These are phyloP conservation scores for Sula dactylatra DNA, from an alignment of 2,113 vertebrate species.

Conservation along the genomic window DNA sequence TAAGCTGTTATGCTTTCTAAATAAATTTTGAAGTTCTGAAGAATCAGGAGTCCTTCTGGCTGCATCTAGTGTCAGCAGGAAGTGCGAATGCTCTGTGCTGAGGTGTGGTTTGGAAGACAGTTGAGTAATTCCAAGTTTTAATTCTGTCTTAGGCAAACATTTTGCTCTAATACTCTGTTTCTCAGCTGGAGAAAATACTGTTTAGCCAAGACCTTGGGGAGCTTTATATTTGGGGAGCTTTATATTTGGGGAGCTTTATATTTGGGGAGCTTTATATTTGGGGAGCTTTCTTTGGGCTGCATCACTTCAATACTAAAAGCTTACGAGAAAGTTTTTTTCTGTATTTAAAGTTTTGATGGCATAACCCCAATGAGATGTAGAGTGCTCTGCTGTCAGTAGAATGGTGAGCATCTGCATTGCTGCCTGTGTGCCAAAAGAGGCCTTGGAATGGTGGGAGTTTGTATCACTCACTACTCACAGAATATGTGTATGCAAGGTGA, in stretches of 20 bases:
- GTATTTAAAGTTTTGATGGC: neutral
- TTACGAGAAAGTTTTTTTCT: neutral
- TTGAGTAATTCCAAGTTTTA: neutral
- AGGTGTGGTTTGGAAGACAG: neutral
- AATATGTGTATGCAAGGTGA: neutral
- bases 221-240: neutral
- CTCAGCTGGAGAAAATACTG: neutral
- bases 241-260: neutral
- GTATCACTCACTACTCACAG: fast-evolving
- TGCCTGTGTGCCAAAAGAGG: neutral
- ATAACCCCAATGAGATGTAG: neutral
- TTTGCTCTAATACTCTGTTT: neutral
- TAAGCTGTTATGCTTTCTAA: neutral
- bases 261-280: neutral
- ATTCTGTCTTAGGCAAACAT: neutral
- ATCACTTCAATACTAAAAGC: neutral
- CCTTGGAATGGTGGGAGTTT: neutral
- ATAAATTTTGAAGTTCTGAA: neutral
- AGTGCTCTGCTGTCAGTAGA: neutral
- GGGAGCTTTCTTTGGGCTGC: neutral
- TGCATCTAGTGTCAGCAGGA: neutral
- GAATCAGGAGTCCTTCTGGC: neutral
- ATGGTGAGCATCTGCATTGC: neutral
- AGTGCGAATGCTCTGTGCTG: neutral
- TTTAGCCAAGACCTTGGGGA: neutral